Base-by-base conservation (phyloP, 1,140 invertebrate genomes). In the Drosophila lacteicornis region DNA sequence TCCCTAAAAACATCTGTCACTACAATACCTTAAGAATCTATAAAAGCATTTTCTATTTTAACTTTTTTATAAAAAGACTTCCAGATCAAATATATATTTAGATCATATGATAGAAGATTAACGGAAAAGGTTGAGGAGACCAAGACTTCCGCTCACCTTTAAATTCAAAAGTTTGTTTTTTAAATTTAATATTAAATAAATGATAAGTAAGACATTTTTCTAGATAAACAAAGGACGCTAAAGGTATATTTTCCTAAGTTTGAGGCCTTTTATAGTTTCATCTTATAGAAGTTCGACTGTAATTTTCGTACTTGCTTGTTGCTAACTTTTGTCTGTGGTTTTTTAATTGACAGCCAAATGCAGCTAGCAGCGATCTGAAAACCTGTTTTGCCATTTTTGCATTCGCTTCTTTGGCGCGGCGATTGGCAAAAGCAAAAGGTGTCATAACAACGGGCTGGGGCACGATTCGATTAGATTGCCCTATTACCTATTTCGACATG, bases 301-400 rank as follows among this genome's bases (percentile, higher is more conserved):
- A 58, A 25, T 63, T 60, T 65, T 50, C 13, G 58, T 53, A 43
- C 15, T 70, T 60, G 66, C 47, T 59, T 56, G 42, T 76, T 55
- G 51, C 49, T 61, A 63, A 51, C 46, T 71, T 56, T 77, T 58
- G 22, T 65, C 63, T 68, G 65, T 71, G 74, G 62, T 49, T 65
- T 46, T 75, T 88, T 88, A 88, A 88, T 88, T 88, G 81, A 79
- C 81, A 88, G 69, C 65, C 80, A 79, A 88, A 84, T 80, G 84
- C 76, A 80, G 67, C 62, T 55, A 55, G 17, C 15, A 53, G 38
- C 19, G 45, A 12, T 3, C 56, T 47, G 11, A 60, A 80, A 88
- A 90, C 85, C 79, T 19, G 85, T 88, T 91, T 78, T 58, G 22
- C 70, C 36, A 7, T 75, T 80, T 86, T 82, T 71, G 79, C 79